Evolutionary conservation across 1,140 invertebrate genomes (phyloP).

Genomic region (Antheraea pernyi): DNA sequence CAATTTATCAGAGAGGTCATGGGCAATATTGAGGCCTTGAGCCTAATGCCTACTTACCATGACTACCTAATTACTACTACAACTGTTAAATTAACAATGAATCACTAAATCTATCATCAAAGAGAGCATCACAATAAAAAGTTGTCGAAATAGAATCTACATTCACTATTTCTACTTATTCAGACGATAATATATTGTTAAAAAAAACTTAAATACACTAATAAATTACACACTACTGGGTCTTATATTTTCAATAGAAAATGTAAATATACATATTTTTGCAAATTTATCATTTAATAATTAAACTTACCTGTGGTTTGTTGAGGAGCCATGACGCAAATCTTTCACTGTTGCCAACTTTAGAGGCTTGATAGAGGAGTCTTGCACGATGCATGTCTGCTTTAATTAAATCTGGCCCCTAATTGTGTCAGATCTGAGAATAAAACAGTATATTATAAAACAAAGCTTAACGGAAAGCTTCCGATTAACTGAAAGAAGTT

Average conservation of each 20-base stretch:
- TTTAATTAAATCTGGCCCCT: conserved; percentile 14
- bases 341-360: conserved; percentile 82
- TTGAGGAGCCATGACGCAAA: conserved; percentile 87
- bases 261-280: too few species aligned
- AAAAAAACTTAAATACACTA: too few species aligned
- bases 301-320: conserved; percentile 74
- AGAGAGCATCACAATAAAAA: too few species aligned
- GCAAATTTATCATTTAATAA: background rate
- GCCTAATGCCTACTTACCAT: background rate
- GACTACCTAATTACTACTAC: conserved; percentile 2
- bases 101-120: too few species aligned
- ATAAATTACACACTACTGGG: too few species aligned
- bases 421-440: conserved; percentile 28
- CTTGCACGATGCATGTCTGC: conserved; percentile 86
- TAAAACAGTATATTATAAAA: conserved; percentile 3
- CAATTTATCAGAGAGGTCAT: too few species aligned
- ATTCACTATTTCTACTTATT: too few species aligned
- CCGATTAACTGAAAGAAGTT: too few species aligned
- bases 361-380: conserved; percentile 82
- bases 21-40: conserved; percentile 6
- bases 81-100: too few species aligned
- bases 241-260: too few species aligned
- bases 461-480: background rate
- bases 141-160: too few species aligned
- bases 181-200: too few species aligned